Base-by-base conservation (phyloP, 2,797 vertebrate genomes). In the Syngnathus acus region DNA sequence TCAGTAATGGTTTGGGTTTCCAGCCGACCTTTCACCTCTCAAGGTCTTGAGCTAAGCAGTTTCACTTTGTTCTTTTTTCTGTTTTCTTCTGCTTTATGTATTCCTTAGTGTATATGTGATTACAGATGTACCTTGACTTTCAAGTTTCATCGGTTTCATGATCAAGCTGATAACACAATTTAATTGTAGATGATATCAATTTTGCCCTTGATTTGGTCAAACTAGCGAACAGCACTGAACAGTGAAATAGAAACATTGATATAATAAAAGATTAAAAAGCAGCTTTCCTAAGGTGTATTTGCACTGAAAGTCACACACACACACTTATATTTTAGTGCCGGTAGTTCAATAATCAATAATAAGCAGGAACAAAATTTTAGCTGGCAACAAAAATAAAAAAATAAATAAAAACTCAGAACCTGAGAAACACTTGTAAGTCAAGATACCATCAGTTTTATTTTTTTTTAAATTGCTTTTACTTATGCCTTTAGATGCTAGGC, bases 401-500 rank as follows among this genome's bases (percentile, higher is more conserved):
- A 42, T 11, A 16, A 48, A 6, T 5, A 6, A 48, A 16, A 7
- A 17, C 17, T 7, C 45, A 14, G 14, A 47, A 47, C 14, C 14
- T 16, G 14, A 47, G 5, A 17, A 47, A 47, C 4, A 16, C 14
- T 50, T 53, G 9, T 21, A 53, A 53, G 50, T 53, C 50, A 53
- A 53, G 50, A 10, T 23, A 53, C n/a, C 50, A 53, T n/a, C 1
- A 10, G 10, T n/a, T 53, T 21, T 53, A 7, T 9, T 51, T 50
- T 17, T 13, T 51, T 32, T 23, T 50, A 37, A 38, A 0, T 32
- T 23, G 11, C 19, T 81, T 7, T 69, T 58, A 58, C 38, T 70
- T 47, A 11, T 71, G 13, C 59, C 14, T 76, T 51, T 89, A 99
- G 96, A 98, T 89, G 93, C 95, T 83, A 92, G 96, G 76, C 95